Evolutionary conservation across 2,888 invertebrate species (phyloP).

Genomic region (Nasonovia ribisnigri): DNA sequence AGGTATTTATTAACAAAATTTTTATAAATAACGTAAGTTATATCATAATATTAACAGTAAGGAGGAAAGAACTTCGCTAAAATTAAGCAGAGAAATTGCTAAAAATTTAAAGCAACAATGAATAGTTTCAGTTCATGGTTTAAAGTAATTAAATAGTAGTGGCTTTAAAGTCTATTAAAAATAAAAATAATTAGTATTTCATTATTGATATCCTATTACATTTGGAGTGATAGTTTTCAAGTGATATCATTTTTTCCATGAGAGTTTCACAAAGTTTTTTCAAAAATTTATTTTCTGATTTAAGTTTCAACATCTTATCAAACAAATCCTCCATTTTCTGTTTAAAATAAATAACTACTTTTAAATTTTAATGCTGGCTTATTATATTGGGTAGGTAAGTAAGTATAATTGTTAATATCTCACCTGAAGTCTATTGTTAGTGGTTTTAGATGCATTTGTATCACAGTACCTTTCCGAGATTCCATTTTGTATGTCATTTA

Average conservation of each 20-base stretch:
- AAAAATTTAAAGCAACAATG: slow-evolving; percentile 1
- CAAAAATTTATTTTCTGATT: neutral
- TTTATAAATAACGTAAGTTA: neutral
- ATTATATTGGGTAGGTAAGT: rapidly evolving
- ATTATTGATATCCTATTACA: neutral
- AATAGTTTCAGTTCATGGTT: neutral
- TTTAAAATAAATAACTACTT: neutral
- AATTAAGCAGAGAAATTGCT: neutral
- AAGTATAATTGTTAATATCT: neutral
- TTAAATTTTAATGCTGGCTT: neutral
- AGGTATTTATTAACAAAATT: neutral
- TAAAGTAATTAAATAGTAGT: neutral
- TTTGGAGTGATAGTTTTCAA: rapidly evolving
- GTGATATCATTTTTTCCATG: neutral
- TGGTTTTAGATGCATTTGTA: too few species aligned
- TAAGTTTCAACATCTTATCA: neutral
- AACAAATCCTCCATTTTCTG: neutral
- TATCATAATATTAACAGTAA: neutral
- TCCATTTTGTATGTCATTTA: neutral
- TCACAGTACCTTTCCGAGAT: neutral
- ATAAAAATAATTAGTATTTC: neutral
- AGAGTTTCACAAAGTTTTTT: neutral
- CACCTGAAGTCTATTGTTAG: neutral
- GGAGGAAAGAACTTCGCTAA: neutral
- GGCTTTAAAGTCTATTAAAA: neutral